Evolutionary conservation across 2,113 vertebrate species (phyloP).

Genomic region (Neofelis nebulosa): DNA sequence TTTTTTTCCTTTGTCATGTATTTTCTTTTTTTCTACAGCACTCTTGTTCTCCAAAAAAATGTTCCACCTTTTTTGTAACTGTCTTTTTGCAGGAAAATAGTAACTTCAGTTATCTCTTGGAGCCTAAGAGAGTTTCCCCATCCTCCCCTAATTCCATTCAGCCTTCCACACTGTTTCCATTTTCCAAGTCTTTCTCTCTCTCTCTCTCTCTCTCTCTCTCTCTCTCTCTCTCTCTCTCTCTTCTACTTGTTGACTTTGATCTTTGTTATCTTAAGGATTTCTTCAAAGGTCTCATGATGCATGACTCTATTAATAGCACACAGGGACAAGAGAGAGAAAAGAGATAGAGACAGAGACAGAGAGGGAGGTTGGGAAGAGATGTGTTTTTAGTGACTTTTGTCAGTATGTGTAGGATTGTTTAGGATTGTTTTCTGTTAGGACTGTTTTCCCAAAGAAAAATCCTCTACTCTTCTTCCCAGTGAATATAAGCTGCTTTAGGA

Average conservation of each 20-base stretch:
- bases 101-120: neutral
- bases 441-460: neutral
- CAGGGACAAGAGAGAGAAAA: neutral
- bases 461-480: neutral
- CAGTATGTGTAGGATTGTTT: neutral
- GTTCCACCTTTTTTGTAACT: neutral
- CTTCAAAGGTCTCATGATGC: neutral
- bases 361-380: neutral
- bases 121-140: neutral
- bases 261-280: neutral
- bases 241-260: neutral
- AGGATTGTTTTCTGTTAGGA: neutral
- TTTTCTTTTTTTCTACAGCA: neutral
- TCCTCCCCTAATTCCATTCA: neutral
- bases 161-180: neutral
- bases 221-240: too few relatives aligned
- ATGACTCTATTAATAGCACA: neutral
- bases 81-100: neutral
- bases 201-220: neutral
- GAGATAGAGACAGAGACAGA: neutral
- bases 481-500: neutral
- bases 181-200: neutral
- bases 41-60: neutral
- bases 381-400: neutral
- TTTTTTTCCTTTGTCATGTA: neutral